phyloP scores from a whole-genome alignment of 2,797 vertebrate species.

The Siniperca undulata region DNA sequence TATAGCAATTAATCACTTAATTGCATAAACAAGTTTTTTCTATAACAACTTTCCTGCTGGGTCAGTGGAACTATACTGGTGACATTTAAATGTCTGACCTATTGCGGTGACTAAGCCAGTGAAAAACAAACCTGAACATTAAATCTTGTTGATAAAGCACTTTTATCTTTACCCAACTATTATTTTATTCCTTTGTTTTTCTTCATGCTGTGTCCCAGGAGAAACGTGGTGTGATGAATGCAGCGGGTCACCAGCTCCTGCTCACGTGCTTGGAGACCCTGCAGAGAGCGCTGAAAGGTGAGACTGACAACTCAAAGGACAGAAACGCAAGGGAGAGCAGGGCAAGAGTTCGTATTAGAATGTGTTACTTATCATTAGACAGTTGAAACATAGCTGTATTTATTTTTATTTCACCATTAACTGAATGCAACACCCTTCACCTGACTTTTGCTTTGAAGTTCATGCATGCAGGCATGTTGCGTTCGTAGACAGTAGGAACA shows the following conservation, averaged over 20 bases:
- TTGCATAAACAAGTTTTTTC: not conserved
- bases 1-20: slow-evolving; percentile 23
- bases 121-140: slow-evolving; percentile 29
- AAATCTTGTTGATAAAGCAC: slow-evolving; percentile 35
- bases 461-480: not conserved
- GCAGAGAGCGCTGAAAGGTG: slow-evolving; percentile 98
- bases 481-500: not conserved
- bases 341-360: slow-evolving; percentile 2
- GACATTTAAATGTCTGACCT: slow-evolving; percentile 42
- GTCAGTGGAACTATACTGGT: slow-evolving; percentile 10
- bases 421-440: not conserved
- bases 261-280: slow-evolving; percentile 96
- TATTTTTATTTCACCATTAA: not conserved
- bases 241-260: slow-evolving; percentile 94
- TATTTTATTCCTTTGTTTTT: slow-evolving; percentile 17
- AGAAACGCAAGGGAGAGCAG: not conserved
- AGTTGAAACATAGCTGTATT: not conserved
- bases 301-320: slow-evolving; percentile 32
- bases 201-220: slow-evolving; percentile 83
- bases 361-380: slow-evolving; percentile 3
- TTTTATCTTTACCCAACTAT: slow-evolving; percentile 12
- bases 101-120: slow-evolving; percentile 1
- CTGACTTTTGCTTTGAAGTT: not conserved
- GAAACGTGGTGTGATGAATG: slow-evolving; percentile 93
- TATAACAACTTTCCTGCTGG: slow-evolving; percentile 2